Base-by-base conservation (phyloP, 2,797 vertebrate genomes). In the Myotis pilosus region DNA sequence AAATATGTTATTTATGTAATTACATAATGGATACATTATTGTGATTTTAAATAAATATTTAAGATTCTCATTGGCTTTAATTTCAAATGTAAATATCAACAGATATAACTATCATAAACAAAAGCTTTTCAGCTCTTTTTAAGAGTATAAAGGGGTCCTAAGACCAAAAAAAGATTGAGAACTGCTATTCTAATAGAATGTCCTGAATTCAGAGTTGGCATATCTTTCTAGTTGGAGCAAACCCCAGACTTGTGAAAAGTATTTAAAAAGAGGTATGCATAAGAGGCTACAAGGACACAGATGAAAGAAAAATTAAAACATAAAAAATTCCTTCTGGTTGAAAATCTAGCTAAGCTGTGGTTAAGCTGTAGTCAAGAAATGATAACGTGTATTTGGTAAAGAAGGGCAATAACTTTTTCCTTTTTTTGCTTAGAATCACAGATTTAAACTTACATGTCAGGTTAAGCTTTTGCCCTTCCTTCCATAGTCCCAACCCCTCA, bases 281-380 rank as follows among this genome's bases (percentile, higher is more conserved):
- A 55, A 86, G 20, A 64, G 44, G 47, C 51, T 87, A 64, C 0
- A 69, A 44, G 71, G 30, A 51, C 10, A 86, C 8, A 53, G 69
- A 71, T 20, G 17, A 71, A 87, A 72, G 55, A 87, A 78, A 72
- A 93, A n/a, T 47, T 6, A 78, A 82, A 78, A 66, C 3, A 23
- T 22, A 72, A 49, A 93, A 75, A 75, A 81, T 30, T 80, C 41
- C 22, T 75, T 74, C 60, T 11, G 11, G 47, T 25, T 90, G 66
- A 81, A 95, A 92, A 92, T 68, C 51, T 47, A 71, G 44, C 38
- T 82, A 81, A 85, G 30, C 25, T 89, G 28, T 55, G 79, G 38
- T 55, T 64, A 83, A 82, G 41, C 25, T 89, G 23, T 38, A 90
- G 30, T 55, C 47, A 57, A 66, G 36, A 64, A 83, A 90, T 68